These are phyloP conservation scores for Tribolium madens DNA, from an alignment of 1,140 invertebrate species.

Conservation along the genomic window DNA sequence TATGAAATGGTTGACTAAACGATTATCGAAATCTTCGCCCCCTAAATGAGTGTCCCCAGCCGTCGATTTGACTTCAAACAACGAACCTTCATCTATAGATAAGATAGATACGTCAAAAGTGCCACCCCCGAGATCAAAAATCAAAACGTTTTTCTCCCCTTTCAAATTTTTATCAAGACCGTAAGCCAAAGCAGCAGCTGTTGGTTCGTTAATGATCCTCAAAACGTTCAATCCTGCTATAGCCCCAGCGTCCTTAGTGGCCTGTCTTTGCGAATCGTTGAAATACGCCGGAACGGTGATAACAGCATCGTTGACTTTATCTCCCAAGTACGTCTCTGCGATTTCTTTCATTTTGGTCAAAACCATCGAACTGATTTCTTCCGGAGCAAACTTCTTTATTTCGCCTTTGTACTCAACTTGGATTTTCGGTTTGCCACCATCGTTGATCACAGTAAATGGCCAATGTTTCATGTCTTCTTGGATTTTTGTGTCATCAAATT, in stretches of 20 bases:
- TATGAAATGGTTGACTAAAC: constrained; percentile 80
- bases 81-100: constrained; percentile 76
- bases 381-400: constrained; percentile 81
- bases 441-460: constrained; percentile 81
- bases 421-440: constrained; percentile 81
- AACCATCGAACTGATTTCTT: constrained; percentile 86
- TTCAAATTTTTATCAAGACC: constrained; percentile 86
- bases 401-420: constrained; percentile 82
- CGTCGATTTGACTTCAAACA: constrained; percentile 76
- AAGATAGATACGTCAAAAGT: constrained; percentile 83
- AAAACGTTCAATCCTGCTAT: constrained; percentile 85
- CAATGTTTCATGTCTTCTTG: constrained; percentile 83
- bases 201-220: constrained; percentile 87
- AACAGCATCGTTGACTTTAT: constrained; percentile 73
- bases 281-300: constrained; percentile 76
- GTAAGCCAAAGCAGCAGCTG: constrained; percentile 86
- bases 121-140: constrained; percentile 75
- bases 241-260: constrained; percentile 76
- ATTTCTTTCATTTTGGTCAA: constrained; percentile 74
- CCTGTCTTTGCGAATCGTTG: constrained; percentile 64
- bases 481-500: constrained; percentile 77
- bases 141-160: constrained; percentile 79
- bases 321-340: constrained; percentile 71
- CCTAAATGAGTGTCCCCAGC: constrained; percentile 72
- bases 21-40: constrained; percentile 73